Conservation (phyloP, 1,140 invertebrate genomes). For the Drosophila sechellia region DNA sequence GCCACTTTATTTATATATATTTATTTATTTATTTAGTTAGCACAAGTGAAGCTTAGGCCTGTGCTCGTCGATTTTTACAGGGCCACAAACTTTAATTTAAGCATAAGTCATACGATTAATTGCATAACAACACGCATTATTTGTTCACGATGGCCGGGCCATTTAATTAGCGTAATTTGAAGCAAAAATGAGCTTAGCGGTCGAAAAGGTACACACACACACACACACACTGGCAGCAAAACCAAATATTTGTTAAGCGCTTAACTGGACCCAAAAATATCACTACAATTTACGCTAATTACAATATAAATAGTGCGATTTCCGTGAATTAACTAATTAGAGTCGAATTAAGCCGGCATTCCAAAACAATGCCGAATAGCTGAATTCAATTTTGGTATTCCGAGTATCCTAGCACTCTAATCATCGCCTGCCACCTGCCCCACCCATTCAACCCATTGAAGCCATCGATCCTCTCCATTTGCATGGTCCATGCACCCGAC, state of each 20-base stretch:
- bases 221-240: not conserved
- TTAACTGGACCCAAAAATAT: slow-evolving; percentile 22
- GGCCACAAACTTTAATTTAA: not conserved
- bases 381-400: slow-evolving; percentile 21
- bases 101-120: slow-evolving; percentile 49
- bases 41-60: slow-evolving; percentile 58
- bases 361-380: slow-evolving; percentile 4
- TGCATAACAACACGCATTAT: slow-evolving; percentile 37
- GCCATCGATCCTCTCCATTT: not conserved
- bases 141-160: slow-evolving; percentile 42
- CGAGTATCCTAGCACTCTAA: not conserved
- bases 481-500: not conserved
- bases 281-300: slow-evolving; percentile 55
- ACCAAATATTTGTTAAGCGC: slow-evolving; percentile 59
- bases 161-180: slow-evolving; percentile 74
- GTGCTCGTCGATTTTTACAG: no score
- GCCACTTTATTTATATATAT: slow-evolving; percentile 67
- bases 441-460: no score
- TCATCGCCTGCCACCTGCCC: not conserved
- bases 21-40: slow-evolving; percentile 76
- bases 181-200: slow-evolving; percentile 38
- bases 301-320: slow-evolving; percentile 60
- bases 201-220: not conserved
- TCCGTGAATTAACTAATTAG: slow-evolving; percentile 41
- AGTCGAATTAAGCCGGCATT: not conserved